phyloP scores from a whole-genome alignment of 2,113 vertebrate genomes.

The Oceanodroma tethys region DNA sequence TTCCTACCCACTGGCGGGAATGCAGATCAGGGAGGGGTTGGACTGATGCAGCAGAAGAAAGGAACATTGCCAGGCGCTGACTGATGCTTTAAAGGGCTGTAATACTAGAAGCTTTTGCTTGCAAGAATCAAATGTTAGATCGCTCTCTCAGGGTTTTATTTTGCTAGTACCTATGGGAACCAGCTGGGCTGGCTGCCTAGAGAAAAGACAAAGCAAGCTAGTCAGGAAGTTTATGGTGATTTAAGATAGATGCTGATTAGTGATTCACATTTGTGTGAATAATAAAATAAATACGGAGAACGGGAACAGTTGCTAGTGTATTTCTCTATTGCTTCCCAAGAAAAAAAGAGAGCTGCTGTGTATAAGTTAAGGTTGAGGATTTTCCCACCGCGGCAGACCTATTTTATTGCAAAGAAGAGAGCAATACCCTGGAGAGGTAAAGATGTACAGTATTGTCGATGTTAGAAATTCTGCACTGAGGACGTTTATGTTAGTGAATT shows the following conservation, averaged over 20 bases:
- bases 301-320: background rate
- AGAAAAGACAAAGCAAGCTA: slow-evolving; percentile 37
- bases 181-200: slow-evolving; percentile 9
- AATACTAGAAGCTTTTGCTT: slow-evolving; percentile 1
- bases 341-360: background rate
- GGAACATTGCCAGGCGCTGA: background rate
- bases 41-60: slow-evolving; percentile 1
- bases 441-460: background rate
- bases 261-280: slow-evolving; percentile 21
- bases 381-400: background rate
- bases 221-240: slow-evolving; percentile 24
- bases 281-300: slow-evolving; percentile 1
- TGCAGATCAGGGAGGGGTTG: background rate
- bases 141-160: slow-evolving; percentile 32
- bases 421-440: background rate
- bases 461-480: background rate
- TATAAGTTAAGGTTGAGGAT: background rate
- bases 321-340: background rate
- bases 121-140: slow-evolving; percentile 34
- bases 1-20: background rate
- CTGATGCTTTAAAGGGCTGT: background rate
- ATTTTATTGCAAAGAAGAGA: slow-evolving; percentile 42
- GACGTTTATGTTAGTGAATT: background rate
- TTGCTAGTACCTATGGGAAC: slow-evolving; percentile 34
- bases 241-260: slow-evolving; percentile 13